Base-by-base conservation (phyloP, 2,797 vertebrate genomes). In the Chaenodraco wilsoni region DNA sequence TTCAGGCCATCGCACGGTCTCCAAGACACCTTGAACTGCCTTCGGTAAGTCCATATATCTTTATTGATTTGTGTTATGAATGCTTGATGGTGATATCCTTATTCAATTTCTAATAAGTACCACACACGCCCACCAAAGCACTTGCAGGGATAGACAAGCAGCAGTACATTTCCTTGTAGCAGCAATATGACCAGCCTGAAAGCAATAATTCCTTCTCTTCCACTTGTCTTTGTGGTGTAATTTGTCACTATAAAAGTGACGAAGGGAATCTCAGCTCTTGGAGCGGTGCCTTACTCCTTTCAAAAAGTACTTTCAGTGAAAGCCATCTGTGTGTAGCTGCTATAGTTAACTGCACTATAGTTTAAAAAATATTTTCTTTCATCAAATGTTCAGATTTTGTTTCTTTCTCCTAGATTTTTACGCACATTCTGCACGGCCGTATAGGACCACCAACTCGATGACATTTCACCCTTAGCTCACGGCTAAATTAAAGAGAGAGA, bases 41-140 rank as follows among this genome's bases (percentile, higher is more conserved):
- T 78, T 79, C 84, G 94, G 94, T 95, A 88, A 95, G 95, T 92
- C 83, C 81, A 93, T 88, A 89, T 84, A 87, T 92, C 87, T 87
- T 90, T 91, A 92, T 93, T 92, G 91, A 92, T 94, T 91, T 91
- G 78, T 88, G 84, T 89, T 88, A 86, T 92, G 88, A 91, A 86
- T 84, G 76, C 83, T 91, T 87, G 86, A 90, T 89, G 90, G 86
- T 88, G 83, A 91, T 91, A 91, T 91, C 87, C 90, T 92, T 92
- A 91, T 93, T 93, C 86, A 84, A 88, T 91, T 90, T 89, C 87
- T 91, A 92, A 92, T 93, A 91, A 91, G 84, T 86, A 83, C 57
- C 77, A 65, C 76, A 83, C 86, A 91, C 86, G 86, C 90, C 70
- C 87, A 84, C 85, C 54, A 43, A 79, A 74, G 79, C 84, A 69